Base-by-base conservation (phyloP, 1,140 invertebrate species). In the Lasaia peninsularis region DNA sequence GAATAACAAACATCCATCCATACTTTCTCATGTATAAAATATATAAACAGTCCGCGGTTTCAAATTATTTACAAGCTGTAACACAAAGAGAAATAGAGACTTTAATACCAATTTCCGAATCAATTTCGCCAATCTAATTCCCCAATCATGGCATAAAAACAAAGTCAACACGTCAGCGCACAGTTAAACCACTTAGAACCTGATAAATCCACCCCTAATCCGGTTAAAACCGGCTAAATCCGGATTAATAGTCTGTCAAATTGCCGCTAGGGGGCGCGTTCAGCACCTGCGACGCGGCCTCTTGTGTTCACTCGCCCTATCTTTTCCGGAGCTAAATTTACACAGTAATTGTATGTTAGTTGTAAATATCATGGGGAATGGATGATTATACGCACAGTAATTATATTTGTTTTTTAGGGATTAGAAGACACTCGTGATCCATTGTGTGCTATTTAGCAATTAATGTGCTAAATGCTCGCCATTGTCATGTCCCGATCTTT, bases 181-280 rank as follows among this genome's bases (percentile, higher is more conserved):
- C 71, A 65, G 62, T 69, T 71, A 72, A 76, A 71, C 73, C 71
- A 75, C 69, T 78, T 71, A 75, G 64, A 71, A 63, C 71, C 61
- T 66, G 63, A 64, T 67, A 71, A 75, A 77, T 77, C 74, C 71
- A 35, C 70, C 71, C 70, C 58, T 72, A 75, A 80, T 73, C 78
- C 72, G 63, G 65, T 73, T 70, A 72, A 66, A 82, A 64, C 75
- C 73, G 65, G 73, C 73, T 70, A 80, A 82, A 83, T 80, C 82
- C 79, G 80, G 75, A 87, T 87, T 82, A 85, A 87, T 87, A 80
- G 81, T 87, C 81, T 87, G 80, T 85, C 78, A 81, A 81, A 83
- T 84, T 77, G 74, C 69, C 69, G 71, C 71, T 55, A 66, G 80
- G 72, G 79, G 78, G 73, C 64, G 77, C 67, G 62, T 52, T 58